phyloP scores from a whole-genome alignment of 2,888 invertebrate species.

The Beris chalybata region DNA sequence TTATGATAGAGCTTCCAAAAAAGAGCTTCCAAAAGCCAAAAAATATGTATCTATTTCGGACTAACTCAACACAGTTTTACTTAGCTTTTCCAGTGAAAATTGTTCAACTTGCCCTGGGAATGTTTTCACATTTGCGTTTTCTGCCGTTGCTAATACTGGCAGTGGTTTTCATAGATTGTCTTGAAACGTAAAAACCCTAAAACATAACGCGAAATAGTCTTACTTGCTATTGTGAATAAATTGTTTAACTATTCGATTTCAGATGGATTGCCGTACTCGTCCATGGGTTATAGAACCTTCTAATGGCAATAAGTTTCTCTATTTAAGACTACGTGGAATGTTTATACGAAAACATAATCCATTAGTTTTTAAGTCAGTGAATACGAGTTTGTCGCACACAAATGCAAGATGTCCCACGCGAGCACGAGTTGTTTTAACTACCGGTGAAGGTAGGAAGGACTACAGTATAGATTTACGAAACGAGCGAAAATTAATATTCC shows the following conservation, averaged over 20 bases:
- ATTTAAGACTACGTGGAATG: conserved; percentile 74
- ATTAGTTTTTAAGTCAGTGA: conserved; percentile 57
- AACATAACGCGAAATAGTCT: not conserved
- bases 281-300: conserved; percentile 81
- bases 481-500: conserved; percentile 4
- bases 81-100: no score
- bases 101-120: not conserved
- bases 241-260: conserved; percentile 36
- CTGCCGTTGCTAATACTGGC: not conserved
- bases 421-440: conserved; percentile 78
- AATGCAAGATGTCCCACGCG: conserved; percentile 69
- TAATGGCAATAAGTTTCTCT: conserved; percentile 71
- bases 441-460: conserved; percentile 59
- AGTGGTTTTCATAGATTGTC: not conserved
- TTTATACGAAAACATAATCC: conserved; percentile 57
- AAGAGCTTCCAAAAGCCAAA: no score
- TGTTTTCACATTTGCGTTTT: not conserved
- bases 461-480: not conserved
- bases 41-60: no score
- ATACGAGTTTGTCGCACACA: conserved; percentile 62
- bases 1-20: no score
- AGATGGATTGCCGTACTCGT: conserved; percentile 78
- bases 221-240: no score
- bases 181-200: not conserved
- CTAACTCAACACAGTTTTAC: no score